Percentiles rank a stretch among this genome's conserved stretches.
These are phyloP conservation scores for Meghimatium bilineatum DNA, from an alignment of 2,888 invertebrate species.

Conservation along the genomic window DNA sequence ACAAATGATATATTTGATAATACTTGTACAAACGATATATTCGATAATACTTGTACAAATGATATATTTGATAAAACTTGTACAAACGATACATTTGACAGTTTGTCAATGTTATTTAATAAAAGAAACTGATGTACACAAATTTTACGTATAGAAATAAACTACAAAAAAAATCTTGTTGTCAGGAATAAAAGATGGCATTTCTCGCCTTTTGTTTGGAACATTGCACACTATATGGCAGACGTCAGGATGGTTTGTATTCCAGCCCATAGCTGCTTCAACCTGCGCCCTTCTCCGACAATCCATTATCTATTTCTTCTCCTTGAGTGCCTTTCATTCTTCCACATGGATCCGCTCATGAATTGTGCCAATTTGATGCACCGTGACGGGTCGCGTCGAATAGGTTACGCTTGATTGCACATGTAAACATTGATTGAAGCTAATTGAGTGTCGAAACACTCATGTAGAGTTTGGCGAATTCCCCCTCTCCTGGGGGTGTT, in stretches of 20 bases:
- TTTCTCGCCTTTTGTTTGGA: not conserved
- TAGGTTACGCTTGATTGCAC: constrained; percentile 18
- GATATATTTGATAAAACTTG: too few relatives aligned
- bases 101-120: too few relatives aligned
- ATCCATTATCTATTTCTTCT: constrained; percentile 4
- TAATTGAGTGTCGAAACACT: constrained; percentile 25
- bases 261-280: not conserved
- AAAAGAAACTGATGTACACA: not conserved
- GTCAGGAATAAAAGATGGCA: not conserved
- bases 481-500: not conserved
- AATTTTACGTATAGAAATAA: not conserved
- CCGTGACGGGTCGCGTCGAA: not conserved
- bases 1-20: too few relatives aligned
- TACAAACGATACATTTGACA: too few relatives aligned
- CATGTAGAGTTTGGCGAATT: too few relatives aligned
- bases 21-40: too few relatives aligned
- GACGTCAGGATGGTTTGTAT: not conserved
- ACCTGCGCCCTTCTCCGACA: not conserved
- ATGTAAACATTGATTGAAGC: constrained; percentile 8
- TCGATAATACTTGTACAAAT: too few relatives aligned
- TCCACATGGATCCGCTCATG: constrained; percentile 6
- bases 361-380: constrained; percentile 19
- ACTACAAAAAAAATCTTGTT: not conserved
- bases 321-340: not conserved
- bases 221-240: not conserved